phyloP scores from a whole-genome alignment of 1,140 invertebrate species.

The Drosophila pandora region DNA sequence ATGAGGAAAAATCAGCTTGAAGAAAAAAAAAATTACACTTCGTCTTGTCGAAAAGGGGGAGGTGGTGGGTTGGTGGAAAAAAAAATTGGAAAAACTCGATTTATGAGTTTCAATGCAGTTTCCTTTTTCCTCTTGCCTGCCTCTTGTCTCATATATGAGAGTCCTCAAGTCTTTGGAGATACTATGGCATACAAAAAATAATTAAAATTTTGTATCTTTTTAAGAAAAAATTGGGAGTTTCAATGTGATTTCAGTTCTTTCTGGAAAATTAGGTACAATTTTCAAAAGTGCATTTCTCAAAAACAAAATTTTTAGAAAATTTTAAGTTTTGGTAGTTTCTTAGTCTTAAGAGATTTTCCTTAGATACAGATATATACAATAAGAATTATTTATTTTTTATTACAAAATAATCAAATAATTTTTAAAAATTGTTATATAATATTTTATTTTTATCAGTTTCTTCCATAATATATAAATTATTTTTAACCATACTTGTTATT shows the following conservation, averaged over 20 bases:
- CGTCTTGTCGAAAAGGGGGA: slow-evolving; percentile 10
- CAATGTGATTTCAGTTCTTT: no score
- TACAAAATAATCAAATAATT: no score
- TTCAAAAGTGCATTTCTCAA: no score
- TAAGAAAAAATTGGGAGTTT: background rate
- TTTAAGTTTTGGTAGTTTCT: no score
- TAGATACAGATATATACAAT: no score
- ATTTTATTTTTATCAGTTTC: background rate
- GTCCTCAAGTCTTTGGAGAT: slow-evolving; percentile 32
- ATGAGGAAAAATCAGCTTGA: slow-evolving; percentile 57
- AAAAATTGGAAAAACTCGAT: slow-evolving; percentile 72
- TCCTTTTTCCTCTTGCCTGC: slow-evolving; percentile 39
- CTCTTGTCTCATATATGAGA: slow-evolving; percentile 14
- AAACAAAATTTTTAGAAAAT: no score
- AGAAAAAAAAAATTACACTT: slow-evolving; percentile 35
- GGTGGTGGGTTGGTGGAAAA: slow-evolving; percentile 32
- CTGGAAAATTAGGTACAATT: no score
- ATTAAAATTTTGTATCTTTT: background rate
- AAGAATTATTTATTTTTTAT: no score
- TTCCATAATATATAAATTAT: background rate
- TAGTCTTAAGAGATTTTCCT: no score
- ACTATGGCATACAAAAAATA: slow-evolving; percentile 48
- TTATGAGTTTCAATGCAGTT: slow-evolving; percentile 69
- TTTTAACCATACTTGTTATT: background rate
- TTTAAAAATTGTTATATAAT: no score